Evolutionary conservation across 2,888 invertebrate species (phyloP).

Genomic region (Brachylomia viminalis): DNA sequence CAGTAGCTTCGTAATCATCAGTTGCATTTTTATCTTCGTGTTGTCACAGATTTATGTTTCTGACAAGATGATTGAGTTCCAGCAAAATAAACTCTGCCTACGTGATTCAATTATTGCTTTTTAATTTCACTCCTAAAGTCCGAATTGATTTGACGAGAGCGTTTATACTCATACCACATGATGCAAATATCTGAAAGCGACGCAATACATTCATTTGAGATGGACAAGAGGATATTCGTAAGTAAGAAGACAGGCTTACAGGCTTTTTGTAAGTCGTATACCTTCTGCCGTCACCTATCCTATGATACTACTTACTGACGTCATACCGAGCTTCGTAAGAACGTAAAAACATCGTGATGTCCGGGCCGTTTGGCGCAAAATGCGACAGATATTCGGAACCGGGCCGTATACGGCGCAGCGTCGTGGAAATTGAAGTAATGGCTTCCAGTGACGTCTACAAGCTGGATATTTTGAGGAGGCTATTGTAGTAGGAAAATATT

Average conservation of each 20-base stretch:
- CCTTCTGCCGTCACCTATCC: slow-evolving; percentile 28
- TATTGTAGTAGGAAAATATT: slow-evolving; percentile 30
- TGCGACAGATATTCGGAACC: slow-evolving; percentile 66
- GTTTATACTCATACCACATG: not conserved
- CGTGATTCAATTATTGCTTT: not conserved
- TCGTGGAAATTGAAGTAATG: slow-evolving; percentile 63
- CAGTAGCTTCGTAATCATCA: not conserved
- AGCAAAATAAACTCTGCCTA: not conserved
- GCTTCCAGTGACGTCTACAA: slow-evolving; percentile 50
- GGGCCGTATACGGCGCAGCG: slow-evolving; percentile 53
- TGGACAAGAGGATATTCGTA: not conserved
- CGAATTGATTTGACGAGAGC: not conserved
- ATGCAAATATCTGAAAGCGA: not conserved
- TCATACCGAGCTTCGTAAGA: slow-evolving; percentile 54
- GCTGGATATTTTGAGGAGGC: slow-evolving; percentile 34
- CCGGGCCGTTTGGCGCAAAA: slow-evolving; percentile 71
- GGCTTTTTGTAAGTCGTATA: not conserved
- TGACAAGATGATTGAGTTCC: not conserved
- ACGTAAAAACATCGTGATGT: slow-evolving; percentile 71
- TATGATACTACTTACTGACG: slow-evolving; percentile 39
- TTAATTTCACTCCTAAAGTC: not conserved
- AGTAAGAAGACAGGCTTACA: not conserved
- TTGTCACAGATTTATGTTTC: not conserved
- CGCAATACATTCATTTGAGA: not conserved
- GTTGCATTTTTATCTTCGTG: slow-evolving; percentile 5